Percentiles rank a stretch among this genome's conserved stretches.
These are phyloP conservation scores for Netelia virgata DNA, from an alignment of 2,888 invertebrate genomes.

Conservation along the genomic window DNA sequence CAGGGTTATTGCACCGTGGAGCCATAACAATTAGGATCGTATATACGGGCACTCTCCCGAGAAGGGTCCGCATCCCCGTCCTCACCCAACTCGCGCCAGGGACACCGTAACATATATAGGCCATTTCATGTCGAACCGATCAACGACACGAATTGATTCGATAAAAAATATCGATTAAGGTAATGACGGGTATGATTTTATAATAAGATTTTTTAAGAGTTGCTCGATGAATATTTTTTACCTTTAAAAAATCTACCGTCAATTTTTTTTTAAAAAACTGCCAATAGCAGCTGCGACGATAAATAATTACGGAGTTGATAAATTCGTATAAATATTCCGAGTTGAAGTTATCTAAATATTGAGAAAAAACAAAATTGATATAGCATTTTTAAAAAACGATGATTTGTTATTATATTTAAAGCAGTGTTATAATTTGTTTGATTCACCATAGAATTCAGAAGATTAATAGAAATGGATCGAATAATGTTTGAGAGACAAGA, in stretches of 20 bases:
- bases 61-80: conserved; percentile 59
- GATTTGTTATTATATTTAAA: no score
- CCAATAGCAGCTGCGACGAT: no score
- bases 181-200: neutral
- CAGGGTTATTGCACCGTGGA: conserved; percentile 75
- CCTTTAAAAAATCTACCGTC: no score
- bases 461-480: neutral
- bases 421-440: neutral
- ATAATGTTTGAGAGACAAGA: neutral
- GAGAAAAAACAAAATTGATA: no score
- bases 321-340: no score
- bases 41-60: conserved; percentile 65
- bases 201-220: no score
- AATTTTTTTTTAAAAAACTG: no score
- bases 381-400: no score
- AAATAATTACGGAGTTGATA: no score
- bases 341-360: no score
- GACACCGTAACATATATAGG: conserved; percentile 41
- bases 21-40: conserved; percentile 79
- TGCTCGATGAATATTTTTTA: no score
- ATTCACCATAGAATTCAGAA: neutral
- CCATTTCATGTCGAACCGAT: conserved; percentile 8
- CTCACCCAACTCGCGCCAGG: conserved; percentile 23
- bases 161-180: neutral
- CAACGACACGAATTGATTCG: neutral